Evolutionary conservation across 2,113 vertebrate species (phyloP).

Genomic region (Boleophthalmus pectinirostris): DNA sequence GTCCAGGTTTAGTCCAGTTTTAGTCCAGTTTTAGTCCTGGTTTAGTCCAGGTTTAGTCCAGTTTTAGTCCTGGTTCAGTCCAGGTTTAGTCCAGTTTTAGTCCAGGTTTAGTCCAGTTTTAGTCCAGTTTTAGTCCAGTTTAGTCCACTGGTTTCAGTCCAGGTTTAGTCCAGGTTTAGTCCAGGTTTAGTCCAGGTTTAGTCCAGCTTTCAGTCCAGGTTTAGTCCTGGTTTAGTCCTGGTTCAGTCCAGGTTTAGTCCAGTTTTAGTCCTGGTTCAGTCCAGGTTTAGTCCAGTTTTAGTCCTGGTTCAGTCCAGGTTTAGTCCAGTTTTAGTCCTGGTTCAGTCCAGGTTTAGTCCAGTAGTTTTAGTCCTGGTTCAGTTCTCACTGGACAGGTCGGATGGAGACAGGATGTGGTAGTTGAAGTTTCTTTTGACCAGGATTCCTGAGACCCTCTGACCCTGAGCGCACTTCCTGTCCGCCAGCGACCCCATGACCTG

Average conservation of each 20-base stretch:
- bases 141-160: not conserved
- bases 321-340: too few relatives aligned
- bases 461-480: conserved; percentile 91
- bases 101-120: not conserved
- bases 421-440: conserved; percentile 97
- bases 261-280: too few relatives aligned
- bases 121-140: not conserved
- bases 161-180: not conserved
- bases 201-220: not conserved
- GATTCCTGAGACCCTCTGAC: conserved; percentile 93
- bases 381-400: conserved; percentile 92
- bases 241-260: too few relatives aligned
- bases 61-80: too few relatives aligned
- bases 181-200: not conserved
- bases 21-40: too few relatives aligned
- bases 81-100: not conserved
- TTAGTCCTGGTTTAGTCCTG: not conserved
- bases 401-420: conserved; percentile 95
- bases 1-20: too few relatives aligned
- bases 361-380: not conserved
- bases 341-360: too few relatives aligned
- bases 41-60: too few relatives aligned
- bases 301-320: too few relatives aligned
- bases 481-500: conserved; percentile 97
- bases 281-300: too few relatives aligned